Conservation (phyloP, 2,113 vertebrate species). For the Fregata magnificens region DNA sequence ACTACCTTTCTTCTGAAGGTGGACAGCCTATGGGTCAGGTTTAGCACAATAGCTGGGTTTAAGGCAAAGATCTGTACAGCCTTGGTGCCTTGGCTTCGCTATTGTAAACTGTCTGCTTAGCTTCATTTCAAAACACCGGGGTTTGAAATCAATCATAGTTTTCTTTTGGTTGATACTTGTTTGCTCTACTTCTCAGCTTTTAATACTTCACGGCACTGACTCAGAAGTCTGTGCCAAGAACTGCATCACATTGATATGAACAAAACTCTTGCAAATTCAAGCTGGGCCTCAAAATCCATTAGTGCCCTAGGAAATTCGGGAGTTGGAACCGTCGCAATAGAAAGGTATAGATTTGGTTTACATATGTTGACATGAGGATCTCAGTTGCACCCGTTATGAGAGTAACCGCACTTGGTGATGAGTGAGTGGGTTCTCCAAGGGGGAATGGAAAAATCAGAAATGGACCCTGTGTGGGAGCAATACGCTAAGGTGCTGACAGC, state of each 20-base stretch:
- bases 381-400: conserved; percentile 75
- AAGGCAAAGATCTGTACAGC: not conserved
- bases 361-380: conserved; percentile 76
- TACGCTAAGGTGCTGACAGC: conserved; percentile 78
- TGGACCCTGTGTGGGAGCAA: conserved; percentile 72
- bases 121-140: conserved; percentile 49
- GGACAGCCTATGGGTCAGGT: not conserved
- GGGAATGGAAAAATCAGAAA: conserved; percentile 75
- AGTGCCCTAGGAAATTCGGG: conserved; percentile 66
- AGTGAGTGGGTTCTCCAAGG: conserved; percentile 74
- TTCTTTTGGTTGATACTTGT: conserved; percentile 45
- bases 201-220: not conserved
- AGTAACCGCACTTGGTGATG: conserved; percentile 71
- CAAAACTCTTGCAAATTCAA: conserved; percentile 52
- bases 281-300: conserved; percentile 71
- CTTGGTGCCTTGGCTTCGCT: conserved; percentile 34
- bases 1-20: not conserved
- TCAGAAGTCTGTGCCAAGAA: conserved; percentile 76
- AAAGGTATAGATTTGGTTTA: conserved; percentile 73
- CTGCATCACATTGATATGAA: conserved; percentile 59
- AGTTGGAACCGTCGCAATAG: conserved; percentile 44
- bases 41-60: not conserved
- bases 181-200: conserved; percentile 64
- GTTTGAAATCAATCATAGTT: conserved; percentile 66
- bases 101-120: conserved; percentile 59